Evolutionary conservation across 2,113 vertebrate species (phyloP), one percentile per base, ranked within the genome.

Genomic region (Oostethus manadensis): DNA sequence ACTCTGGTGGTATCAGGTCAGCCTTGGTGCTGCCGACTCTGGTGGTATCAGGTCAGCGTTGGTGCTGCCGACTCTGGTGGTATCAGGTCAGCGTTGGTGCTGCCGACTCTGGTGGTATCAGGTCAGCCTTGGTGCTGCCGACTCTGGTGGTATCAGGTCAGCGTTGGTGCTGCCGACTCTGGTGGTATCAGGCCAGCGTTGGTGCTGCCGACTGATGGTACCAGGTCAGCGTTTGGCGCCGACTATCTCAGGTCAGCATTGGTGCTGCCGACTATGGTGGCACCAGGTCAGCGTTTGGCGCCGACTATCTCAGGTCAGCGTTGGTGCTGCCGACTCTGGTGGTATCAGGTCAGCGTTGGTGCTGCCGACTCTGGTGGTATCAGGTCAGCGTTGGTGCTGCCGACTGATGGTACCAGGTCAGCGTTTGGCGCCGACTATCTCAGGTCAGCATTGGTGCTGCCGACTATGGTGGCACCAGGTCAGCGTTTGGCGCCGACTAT

Each of bases 241-340:
- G 6, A 95, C 94, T 91, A 2, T 42, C 13, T 42, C 23, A 51
- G 16, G 15, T 7, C 2, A 26, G 29, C 1, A n/a, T n/a, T 1
- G 29, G 9, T n/a, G n/a, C n/a, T n/a, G n/a, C n/a, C n/a, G n/a
- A n/a, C n/a, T n/a, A n/a, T n/a, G n/a, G 11, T 42, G 38, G 1
- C 14, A 42, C 14, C 23, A 51, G 16, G 15, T 7, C 2, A 26
- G 29, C 1, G 29, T n/a, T n/a, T 1, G 29, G 9, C 13, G n/a
- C n/a, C 9, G 6, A 95, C 94, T 91, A 2, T 42, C 13, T 42
- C 23, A 51, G 16, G 15, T 7, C 2, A 26, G 29, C 1, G 29
- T n/a, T 1, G 29, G 9, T n/a, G n/a, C n/a, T n/a, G n/a, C n/a
- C 9, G 6, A 95, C 94, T 91, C 87, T n/a, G n/a, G 11, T 42